phyloP scores from a whole-genome alignment of 35 echinoderm and acorn worm species.

The Chiridota heheva region DNA sequence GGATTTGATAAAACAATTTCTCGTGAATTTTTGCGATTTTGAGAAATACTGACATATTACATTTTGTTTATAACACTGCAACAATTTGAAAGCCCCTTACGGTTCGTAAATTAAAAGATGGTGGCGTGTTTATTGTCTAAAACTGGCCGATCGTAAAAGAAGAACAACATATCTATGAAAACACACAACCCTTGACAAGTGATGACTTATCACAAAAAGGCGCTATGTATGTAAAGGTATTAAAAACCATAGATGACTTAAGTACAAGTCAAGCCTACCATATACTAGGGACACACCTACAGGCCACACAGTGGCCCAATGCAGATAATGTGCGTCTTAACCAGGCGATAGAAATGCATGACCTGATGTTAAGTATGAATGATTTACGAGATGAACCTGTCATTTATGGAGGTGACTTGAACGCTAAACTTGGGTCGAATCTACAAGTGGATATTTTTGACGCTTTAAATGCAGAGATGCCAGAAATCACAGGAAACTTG shows the following conservation, averaged over 20 bases:
- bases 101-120: not conserved
- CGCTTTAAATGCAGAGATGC: slow-evolving; percentile 16
- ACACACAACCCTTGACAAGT: not conserved
- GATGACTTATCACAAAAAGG: slow-evolving; percentile 43
- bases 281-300: slow-evolving; percentile 53
- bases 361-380: slow-evolving; percentile 22
- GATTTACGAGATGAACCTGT: slow-evolving; percentile 39
- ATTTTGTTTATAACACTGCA: slow-evolving; percentile 39
- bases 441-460: slow-evolving; percentile 27
- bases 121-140: slow-evolving; percentile 36
- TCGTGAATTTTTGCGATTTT: slow-evolving; percentile 7
- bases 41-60: slow-evolving; percentile 60
- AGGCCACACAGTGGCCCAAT: not conserved
- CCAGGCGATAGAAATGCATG: slow-evolving; percentile 29
- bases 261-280: slow-evolving; percentile 22
- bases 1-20: slow-evolving; percentile 25
- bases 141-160: slow-evolving; percentile 49
- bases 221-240: slow-evolving; percentile 22
- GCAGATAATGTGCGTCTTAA: slow-evolving; percentile 4
- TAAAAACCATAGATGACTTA: slow-evolving; percentile 12
- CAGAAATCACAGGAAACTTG: slow-evolving; percentile 22
- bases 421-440: slow-evolving; percentile 7
- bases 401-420: slow-evolving; percentile 51
- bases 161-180: slow-evolving; percentile 38
- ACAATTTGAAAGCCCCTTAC: slow-evolving; percentile 40